A percentile compares a stretch with the other conserved stretches of the same genome.
These are phyloP conservation scores for Cheilosia vulpina DNA, from an alignment of 2,888 invertebrate species.

Conservation along the genomic window DNA sequence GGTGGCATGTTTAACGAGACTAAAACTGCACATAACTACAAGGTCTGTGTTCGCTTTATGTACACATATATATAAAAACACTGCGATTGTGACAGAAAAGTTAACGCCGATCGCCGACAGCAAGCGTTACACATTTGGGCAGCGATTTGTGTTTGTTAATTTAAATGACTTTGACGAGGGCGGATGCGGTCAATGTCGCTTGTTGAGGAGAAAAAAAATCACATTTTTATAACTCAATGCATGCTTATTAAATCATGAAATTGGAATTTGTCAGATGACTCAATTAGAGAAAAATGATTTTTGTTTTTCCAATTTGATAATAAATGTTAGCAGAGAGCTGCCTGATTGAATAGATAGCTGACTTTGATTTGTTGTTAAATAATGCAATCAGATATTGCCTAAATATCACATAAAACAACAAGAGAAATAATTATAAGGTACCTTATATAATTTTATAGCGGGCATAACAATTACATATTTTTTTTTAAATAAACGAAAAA, in stretches of 20 bases:
- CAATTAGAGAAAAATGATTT: background rate
- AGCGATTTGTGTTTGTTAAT: conserved; percentile 31
- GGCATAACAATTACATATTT: no score
- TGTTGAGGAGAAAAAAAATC: background rate
- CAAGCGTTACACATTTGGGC: conserved; percentile 14
- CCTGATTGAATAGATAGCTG: background rate
- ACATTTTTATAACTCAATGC: conserved; percentile 3
- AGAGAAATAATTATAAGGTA: no score
- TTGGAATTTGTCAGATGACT: conserved; percentile 16
- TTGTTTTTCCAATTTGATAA: background rate
- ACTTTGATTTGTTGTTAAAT: background rate
- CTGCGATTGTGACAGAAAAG: background rate
- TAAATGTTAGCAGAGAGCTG: background rate
- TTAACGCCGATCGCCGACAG: background rate
- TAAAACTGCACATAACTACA: background rate
- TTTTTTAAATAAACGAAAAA: no score
- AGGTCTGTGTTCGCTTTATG: background rate
- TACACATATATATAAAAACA: background rate
- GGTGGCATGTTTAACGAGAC: background rate
- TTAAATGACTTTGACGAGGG: conserved; percentile 32
- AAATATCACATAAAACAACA: no score
- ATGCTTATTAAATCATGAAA: conserved; percentile 25
- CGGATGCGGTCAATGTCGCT: conserved; percentile 43
- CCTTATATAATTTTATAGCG: no score
- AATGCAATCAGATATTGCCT: background rate